These are phyloP conservation scores for Batillaria attramentaria DNA, from an alignment of 1,140 invertebrate genomes.

Conservation along the genomic window DNA sequence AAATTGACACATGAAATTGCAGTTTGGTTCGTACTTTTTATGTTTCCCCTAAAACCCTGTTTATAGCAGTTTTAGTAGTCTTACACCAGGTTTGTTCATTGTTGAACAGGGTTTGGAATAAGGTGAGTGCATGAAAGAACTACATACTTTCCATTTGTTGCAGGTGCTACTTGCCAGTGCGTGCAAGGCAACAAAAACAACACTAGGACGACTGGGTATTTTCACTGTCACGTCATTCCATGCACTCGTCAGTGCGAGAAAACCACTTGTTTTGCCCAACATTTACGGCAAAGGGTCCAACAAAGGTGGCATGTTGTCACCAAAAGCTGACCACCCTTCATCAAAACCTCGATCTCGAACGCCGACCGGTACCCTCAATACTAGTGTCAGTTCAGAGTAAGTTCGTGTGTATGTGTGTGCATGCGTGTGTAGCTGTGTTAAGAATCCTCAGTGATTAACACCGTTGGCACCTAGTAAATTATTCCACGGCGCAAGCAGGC, in stretches of 20 bases:
- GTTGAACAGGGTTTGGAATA: no score
- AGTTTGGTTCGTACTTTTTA: no score
- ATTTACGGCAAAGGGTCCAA: conserved; percentile 59
- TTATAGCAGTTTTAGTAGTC: no score
- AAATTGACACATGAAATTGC: no score
- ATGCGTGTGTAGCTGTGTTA: no score
- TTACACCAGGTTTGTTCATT: no score
- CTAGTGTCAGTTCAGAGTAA: conserved; percentile 49
- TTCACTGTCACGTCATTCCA: conserved; percentile 99
- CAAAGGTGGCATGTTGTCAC: conserved; percentile 64
- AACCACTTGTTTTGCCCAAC: conserved; percentile 62
- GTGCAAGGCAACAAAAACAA: conserved; percentile 94
- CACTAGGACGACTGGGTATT: conserved; percentile 93
- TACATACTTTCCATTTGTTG: conserved; percentile 45
- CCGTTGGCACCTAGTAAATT: no score
- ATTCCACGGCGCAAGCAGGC: no score
- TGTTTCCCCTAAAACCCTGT: no score
- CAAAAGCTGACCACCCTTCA: conserved; percentile 51
- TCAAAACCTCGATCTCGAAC: conserved; percentile 45
- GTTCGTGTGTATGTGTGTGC: conserved; percentile 17
- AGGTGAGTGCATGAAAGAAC: no score
- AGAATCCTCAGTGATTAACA: no score
- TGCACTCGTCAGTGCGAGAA: conserved; percentile 94
- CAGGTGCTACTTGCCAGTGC: conserved; percentile 96
- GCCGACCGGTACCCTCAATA: conserved; percentile 39